Evolutionary conservation across 2,113 vertebrate species (phyloP).

Genomic region (Hydrolagus affinis): DNA sequence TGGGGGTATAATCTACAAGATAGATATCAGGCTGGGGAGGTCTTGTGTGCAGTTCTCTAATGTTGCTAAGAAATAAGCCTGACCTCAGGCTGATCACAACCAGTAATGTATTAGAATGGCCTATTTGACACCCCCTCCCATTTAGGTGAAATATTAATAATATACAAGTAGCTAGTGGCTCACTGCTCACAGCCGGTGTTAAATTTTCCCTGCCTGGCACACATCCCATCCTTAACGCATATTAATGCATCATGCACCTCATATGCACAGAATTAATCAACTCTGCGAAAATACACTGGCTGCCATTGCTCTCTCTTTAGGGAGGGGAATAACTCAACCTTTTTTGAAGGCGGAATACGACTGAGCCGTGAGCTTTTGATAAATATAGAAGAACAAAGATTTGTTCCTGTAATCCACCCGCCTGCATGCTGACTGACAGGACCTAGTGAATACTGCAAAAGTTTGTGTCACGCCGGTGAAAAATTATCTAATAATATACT

Average conservation of each 20-base stretch:
- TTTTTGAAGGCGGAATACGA: neutral
- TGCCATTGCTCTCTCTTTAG: neutral
- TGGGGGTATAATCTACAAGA: neutral
- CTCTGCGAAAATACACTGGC: neutral
- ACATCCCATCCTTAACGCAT: neutral
- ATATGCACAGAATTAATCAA: conserved; percentile 12
- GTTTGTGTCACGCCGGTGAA: neutral
- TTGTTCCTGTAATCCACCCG: neutral
- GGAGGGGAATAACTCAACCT: neutral
- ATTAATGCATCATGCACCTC: neutral
- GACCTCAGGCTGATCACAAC: neutral
- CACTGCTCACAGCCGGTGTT: neutral
- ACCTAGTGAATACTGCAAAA: neutral
- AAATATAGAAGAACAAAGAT: neutral
- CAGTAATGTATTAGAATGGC: neutral
- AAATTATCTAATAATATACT: neutral
- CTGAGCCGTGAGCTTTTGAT: neutral
- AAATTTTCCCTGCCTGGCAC: neutral
- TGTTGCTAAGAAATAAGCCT: neutral
- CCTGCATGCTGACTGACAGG: too few relatives aligned
- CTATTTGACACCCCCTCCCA: neutral
- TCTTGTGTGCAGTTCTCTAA: neutral
- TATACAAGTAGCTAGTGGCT: neutral
- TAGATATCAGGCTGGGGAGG: neutral
- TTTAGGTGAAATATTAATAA: conserved; percentile 10